Conservation (phyloP, 2,888 invertebrate genomes). For the Cacoxenus indagator region DNA sequence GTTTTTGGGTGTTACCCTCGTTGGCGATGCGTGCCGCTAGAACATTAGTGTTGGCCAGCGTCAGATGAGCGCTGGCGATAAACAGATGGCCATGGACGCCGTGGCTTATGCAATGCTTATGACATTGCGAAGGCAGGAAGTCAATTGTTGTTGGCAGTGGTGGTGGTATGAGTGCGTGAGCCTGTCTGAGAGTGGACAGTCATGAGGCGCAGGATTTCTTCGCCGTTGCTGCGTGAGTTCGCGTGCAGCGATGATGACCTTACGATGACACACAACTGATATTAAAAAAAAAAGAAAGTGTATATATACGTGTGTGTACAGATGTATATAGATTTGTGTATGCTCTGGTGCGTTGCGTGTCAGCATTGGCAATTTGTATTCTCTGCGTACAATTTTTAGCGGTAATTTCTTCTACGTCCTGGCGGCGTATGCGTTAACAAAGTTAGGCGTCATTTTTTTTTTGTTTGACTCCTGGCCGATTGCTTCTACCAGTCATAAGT, state of each 20-base stretch:
- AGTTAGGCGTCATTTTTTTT: not conserved
- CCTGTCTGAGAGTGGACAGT: not conserved
- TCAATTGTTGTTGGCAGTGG: constrained; percentile 17
- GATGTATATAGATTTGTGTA: too few species aligned
- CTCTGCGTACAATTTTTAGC: not conserved
- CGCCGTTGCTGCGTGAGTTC: constrained; percentile 20
- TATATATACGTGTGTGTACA: constrained; percentile 30
- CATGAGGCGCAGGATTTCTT: constrained; percentile 18
- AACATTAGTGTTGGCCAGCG: constrained; percentile 45
- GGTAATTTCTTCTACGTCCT: too few species aligned
- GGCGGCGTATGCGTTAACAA: not conserved
- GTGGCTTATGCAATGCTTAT: constrained; percentile 31
- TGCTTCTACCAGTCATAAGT: not conserved
- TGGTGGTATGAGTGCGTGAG: not conserved
- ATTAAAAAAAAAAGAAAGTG: too few species aligned
- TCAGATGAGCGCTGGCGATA: constrained; percentile 49
- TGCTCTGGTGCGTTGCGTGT: not conserved
- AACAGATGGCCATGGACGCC: constrained; percentile 45
- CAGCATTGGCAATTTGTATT: not conserved
- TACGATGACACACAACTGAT: constrained; percentile 65
- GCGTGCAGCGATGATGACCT: constrained; percentile 65
- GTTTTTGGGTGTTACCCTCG: not conserved
- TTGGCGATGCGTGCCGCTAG: constrained; percentile 40
- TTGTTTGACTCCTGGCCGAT: not conserved
- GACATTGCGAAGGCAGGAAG: constrained; percentile 25